Conservation (phyloP, 2,888 invertebrate species). For the Auanema sp. region DNA sequence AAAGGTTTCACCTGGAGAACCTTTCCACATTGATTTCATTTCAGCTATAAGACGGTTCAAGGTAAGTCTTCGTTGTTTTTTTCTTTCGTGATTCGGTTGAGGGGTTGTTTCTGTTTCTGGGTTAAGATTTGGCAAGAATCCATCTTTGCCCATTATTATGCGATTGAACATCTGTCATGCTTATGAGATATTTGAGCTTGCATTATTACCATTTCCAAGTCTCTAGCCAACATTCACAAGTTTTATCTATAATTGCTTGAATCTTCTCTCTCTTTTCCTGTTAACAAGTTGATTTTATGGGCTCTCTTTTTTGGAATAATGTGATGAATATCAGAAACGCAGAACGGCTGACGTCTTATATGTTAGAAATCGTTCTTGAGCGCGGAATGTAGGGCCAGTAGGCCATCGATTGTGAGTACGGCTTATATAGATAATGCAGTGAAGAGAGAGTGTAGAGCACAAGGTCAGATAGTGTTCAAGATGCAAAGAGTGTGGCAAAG, state of each 20-base stretch:
- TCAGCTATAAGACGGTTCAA: conserved; percentile 12
- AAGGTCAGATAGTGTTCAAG: conserved; percentile 2
- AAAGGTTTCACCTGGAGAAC: conserved; percentile 8
- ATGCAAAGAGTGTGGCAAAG: conserved; percentile 11
- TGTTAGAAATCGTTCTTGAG: conserved; percentile 4
- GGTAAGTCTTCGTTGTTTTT: conserved; percentile 7
- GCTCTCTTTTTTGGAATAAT: neutral
- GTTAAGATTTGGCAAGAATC: too few relatives aligned
- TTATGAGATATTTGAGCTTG: too few relatives aligned
- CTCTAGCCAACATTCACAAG: too few relatives aligned
- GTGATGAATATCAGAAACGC: neutral
- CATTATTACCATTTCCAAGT: too few relatives aligned
- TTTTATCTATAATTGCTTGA: too few relatives aligned
- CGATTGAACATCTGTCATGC: too few relatives aligned
- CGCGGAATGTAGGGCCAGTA: conserved; percentile 17
- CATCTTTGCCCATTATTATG: too few relatives aligned
- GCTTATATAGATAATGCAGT: neutral
- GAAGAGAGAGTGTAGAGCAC: conserved; percentile 13
- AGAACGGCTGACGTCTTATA: neutral
- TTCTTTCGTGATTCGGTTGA: too few relatives aligned
- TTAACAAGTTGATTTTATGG: neutral
- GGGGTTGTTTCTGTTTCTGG: too few relatives aligned
- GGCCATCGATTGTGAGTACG: conserved; percentile 26
- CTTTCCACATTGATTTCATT: conserved; percentile 16
- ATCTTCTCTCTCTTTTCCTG: too few relatives aligned